Evolutionary conservation across 2,113 vertebrate genomes (phyloP).

Genomic region (Oostethus manadensis): DNA sequence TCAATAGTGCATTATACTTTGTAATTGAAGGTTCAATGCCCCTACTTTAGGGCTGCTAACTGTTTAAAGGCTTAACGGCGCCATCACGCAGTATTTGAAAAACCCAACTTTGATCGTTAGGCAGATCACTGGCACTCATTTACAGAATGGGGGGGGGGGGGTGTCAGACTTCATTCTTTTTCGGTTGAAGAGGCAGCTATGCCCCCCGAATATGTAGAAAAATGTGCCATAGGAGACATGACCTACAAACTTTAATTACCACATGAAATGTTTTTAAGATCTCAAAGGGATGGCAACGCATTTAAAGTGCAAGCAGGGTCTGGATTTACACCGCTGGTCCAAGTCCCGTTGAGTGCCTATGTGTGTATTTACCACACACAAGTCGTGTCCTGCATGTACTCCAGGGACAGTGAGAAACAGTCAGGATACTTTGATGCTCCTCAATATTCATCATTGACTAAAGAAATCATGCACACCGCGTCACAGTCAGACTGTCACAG

Average conservation of each 20-base stretch:
- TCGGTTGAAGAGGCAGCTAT: conserved; percentile 70
- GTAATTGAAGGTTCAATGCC: conserved; percentile 95
- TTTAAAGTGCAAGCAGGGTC: conserved; percentile 62
- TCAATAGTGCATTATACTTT: conserved; percentile 97
- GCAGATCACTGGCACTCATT: conserved; percentile 96
- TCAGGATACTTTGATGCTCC: conserved; percentile 19
- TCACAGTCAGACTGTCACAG: background rate
- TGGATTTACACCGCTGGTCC: conserved; percentile 2
- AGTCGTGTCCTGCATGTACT: conserved; percentile 46
- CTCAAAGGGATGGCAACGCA: conserved; percentile 74
- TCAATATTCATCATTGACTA: conserved; percentile 19
- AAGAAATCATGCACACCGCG: background rate
- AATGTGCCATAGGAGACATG: conserved; percentile 86
- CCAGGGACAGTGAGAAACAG: conserved; percentile 43
- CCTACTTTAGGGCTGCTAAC: conserved; percentile 80
- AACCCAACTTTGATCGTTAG: conserved; percentile 96
- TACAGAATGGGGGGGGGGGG: conserved; percentile 91
- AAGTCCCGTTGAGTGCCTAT: background rate
- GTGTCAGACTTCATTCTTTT: conserved; percentile 95
- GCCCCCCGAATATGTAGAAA: conserved; percentile 80
- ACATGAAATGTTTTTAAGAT: conserved; percentile 87
- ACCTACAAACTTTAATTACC: conserved; percentile 98
- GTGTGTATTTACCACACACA: background rate
- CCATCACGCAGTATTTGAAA: conserved; percentile 96
- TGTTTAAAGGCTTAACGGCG: conserved; percentile 96